These are phyloP conservation scores for Sula dactylatra DNA, from an alignment of 2,113 vertebrate genomes.

Conservation along the genomic window DNA sequence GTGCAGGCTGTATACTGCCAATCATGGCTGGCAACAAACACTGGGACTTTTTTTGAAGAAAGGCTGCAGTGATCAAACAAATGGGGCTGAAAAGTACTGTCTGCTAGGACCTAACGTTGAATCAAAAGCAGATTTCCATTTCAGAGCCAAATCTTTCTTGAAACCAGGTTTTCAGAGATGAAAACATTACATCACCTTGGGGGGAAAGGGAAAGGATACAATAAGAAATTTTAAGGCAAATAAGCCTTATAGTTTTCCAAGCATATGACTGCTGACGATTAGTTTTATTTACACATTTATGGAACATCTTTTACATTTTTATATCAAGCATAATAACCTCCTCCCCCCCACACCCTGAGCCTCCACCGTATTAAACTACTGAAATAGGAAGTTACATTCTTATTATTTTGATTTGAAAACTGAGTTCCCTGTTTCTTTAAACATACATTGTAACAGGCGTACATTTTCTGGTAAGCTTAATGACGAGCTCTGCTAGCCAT, in stretches of 20 bases:
- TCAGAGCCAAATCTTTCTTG: background rate
- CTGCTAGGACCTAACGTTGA: background rate
- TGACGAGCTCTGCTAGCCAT: background rate
- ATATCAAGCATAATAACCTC: background rate
- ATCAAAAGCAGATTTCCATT: conserved; percentile 48
- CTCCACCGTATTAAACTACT: background rate
- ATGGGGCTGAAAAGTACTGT: background rate
- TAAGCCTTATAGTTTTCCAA: background rate
- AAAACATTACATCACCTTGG: conserved; percentile 42
- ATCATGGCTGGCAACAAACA: background rate
- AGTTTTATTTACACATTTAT: background rate
- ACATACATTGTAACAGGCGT: background rate
- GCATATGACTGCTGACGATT: background rate
- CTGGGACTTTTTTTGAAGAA: background rate
- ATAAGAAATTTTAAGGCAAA: conserved; percentile 7
- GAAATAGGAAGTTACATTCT: background rate
- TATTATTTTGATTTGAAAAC: background rate
- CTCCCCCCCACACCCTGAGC: background rate
- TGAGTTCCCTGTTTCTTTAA: background rate
- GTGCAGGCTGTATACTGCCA: background rate
- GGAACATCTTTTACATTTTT: background rate
- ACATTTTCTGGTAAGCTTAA: background rate
- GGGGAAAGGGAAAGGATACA: background rate
- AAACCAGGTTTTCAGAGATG: conserved; percentile 15
- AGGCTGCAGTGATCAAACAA: background rate